Base-by-base conservation (phyloP, 2,113 vertebrate genomes). In the Nymphicus hollandicus region DNA sequence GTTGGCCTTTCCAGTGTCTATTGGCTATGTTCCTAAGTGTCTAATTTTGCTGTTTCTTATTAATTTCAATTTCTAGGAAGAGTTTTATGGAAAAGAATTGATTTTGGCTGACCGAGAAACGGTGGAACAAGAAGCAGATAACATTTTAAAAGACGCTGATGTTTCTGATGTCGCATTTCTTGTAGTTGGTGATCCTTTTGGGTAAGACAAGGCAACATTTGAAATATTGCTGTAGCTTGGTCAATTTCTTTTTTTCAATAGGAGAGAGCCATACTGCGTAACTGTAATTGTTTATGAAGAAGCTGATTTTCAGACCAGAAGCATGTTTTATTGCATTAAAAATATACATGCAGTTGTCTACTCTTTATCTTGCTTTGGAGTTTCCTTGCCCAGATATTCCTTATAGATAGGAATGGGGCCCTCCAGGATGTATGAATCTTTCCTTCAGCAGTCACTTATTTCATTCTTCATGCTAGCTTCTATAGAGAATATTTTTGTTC, bases 171-270 rank as follows among this genome's bases (percentile, higher is more conserved):
- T 99, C 8, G 99, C 98, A 2, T 99, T 99, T 93, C 98, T 99
- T 83, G 99, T 99, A 64, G 99, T 99, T 91, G 99, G 99, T 7
- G 99, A 99, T 97, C 99, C 99, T 14, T 99, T 99, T 87, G 99
- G 99, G 99, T 99, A 98, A 99, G 98, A 89, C 28, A 69, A 64
- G 83, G 69, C 77, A 91, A 70, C 5, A 4, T 84, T 73, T 60
- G 86, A 56, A 47, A 82, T 83, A 70, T 29, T 91, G 55, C 46
- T 92, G 23, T 46, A 55, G 43, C 35, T 55, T 78, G n/a, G 60
- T 81, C 24, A 13, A 43, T 73, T n/a, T 56, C 10, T 61, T 44
- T 65, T 60, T 74, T 84, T 65, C 43, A 73, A 0, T 27, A 77
- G 35, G 53, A 69, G 76, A n/a, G 14, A 81, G 13, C 29, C 37